A percentile compares a stretch with the other conserved stretches of the same genome.
Evolutionary conservation across 2,113 vertebrate genomes (phyloP).

Genomic region (Sciurus niger): DNA sequence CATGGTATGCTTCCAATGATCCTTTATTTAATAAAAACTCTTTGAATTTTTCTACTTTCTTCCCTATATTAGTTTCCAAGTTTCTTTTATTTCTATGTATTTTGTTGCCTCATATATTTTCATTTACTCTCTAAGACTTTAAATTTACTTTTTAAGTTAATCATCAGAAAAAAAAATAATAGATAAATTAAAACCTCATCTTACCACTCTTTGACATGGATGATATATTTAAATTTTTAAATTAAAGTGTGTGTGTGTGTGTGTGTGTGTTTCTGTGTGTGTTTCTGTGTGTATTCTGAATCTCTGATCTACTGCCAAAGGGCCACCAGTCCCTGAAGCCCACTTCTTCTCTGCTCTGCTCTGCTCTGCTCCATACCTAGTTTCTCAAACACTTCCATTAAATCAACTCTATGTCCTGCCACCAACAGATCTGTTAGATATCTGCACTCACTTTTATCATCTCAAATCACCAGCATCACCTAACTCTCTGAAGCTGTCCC

Average conservation of each 20-base stretch:
- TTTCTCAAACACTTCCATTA: not conserved
- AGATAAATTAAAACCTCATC: not conserved
- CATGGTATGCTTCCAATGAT: not conserved
- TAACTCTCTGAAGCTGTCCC: not conserved
- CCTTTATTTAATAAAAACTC: constrained; percentile 18
- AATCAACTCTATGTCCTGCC: not conserved
- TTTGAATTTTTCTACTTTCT: constrained; percentile 18
- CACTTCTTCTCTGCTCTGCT: not conserved
- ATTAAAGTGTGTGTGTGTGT: not conserved
- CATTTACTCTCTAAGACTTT: constrained; percentile 32
- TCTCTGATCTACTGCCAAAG: not conserved
- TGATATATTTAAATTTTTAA: not conserved
- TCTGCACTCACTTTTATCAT: not conserved
- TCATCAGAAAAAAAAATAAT: constrained; percentile 49
- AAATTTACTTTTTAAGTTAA: constrained; percentile 53
- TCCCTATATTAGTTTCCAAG: not conserved
- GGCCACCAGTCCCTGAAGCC: not conserved
- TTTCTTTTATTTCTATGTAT: not conserved
- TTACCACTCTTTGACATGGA: not conserved
- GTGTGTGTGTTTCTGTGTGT: not conserved
- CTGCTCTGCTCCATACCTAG: not conserved
- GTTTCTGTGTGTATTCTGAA: not conserved
- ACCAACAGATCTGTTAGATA: not conserved
- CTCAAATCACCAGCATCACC: not conserved
- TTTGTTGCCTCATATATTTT: constrained; percentile 17